Percentiles rank a stretch among this genome's conserved stretches.
These are phyloP conservation scores for Hemichromis elongatus DNA, from an alignment of 2,113 vertebrate species.

Conservation along the genomic window DNA sequence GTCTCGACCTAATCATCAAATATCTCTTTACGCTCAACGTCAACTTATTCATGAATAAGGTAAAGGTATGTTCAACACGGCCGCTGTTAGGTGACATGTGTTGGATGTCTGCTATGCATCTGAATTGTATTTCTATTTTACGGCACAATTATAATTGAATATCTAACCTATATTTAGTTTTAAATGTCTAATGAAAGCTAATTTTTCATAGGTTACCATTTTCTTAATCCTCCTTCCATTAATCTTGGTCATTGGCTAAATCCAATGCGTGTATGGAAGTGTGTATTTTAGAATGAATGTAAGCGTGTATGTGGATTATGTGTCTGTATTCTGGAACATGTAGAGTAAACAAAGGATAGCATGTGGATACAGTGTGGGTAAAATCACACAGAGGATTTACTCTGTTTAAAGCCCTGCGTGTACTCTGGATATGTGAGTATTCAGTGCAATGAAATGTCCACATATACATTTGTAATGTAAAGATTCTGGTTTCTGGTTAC, in stretches of 20 bases:
- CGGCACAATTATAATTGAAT: not conserved
- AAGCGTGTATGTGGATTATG: too few species aligned
- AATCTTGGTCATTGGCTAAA: too few species aligned
- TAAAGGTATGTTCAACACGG: not conserved
- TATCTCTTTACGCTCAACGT: not conserved
- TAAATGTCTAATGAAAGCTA: not conserved
- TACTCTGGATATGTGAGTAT: not conserved
- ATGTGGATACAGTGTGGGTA: not conserved
- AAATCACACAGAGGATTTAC: not conserved
- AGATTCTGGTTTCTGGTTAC: not conserved
- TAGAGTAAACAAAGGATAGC: not conserved
- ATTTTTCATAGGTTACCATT: not conserved
- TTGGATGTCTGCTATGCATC: not conserved
- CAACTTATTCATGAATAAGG: not conserved
- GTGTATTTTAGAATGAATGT: too few species aligned
- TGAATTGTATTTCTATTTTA: not conserved
- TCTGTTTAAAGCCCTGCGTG: not conserved
- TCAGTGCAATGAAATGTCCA: not conserved
- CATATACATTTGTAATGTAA: not conserved
- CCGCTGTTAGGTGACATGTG: constrained; percentile 1
- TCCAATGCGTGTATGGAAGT: too few species aligned
- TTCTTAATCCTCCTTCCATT: too few species aligned
- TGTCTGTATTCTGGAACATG: too few species aligned
- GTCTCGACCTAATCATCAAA: not conserved
- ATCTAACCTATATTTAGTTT: not conserved